Percentiles rank a stretch among this genome's conserved stretches.
Evolutionary conservation across 2,113 vertebrate species (phyloP).

Genomic region (Bothrops jararaca): DNA sequence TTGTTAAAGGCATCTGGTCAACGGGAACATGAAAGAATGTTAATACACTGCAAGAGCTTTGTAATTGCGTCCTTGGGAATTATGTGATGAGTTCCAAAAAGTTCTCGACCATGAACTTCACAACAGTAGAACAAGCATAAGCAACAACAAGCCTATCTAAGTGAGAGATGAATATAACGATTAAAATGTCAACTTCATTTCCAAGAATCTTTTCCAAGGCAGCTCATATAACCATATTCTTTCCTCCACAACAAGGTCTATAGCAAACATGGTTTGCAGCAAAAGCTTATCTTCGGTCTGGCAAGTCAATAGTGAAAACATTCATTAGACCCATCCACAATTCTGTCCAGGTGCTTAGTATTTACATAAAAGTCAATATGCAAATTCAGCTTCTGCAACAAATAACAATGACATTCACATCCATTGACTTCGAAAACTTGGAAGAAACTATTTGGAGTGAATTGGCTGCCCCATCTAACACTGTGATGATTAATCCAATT

Average conservation of each 20-base stretch:
- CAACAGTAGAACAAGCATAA: neutral
- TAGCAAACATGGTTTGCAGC: neutral
- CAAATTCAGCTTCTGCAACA: neutral
- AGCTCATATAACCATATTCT: neutral
- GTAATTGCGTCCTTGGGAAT: constrained; percentile 27
- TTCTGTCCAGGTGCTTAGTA: neutral
- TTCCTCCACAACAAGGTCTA: neutral
- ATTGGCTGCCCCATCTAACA: neutral
- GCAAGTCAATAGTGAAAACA: neutral
- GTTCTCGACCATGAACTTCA: constrained; percentile 7
- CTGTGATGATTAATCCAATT: neutral
- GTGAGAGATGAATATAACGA: neutral
- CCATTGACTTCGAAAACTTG: neutral
- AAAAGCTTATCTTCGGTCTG: neutral
- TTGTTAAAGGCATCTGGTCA: constrained; percentile 33
- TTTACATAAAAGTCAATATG: neutral
- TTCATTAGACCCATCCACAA: neutral
- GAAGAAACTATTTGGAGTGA: neutral
- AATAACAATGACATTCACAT: neutral
- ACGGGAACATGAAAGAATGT: constrained; percentile 23
- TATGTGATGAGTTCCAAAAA: constrained; percentile 11
- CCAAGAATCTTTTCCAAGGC: neutral
- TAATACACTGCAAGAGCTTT: constrained; percentile 21
- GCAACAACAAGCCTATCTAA: neutral
- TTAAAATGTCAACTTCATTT: constrained; percentile 19